A percentile compares a stretch with the other conserved stretches of the same genome.
Evolutionary conservation across 2,797 vertebrate genomes (phyloP).

Genomic region (Varecia variegata): DNA sequence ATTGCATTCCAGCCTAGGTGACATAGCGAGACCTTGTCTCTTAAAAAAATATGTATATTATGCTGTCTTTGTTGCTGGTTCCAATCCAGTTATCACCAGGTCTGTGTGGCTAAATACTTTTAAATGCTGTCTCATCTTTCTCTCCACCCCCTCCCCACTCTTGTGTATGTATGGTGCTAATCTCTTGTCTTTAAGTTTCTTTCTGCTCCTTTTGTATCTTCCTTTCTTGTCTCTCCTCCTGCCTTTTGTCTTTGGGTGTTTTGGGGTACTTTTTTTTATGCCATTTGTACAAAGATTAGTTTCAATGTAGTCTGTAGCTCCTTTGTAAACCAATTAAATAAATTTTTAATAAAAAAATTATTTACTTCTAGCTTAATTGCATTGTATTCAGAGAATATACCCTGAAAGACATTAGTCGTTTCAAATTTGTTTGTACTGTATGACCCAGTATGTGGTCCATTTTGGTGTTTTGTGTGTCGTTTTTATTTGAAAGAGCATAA

Average conservation of each 20-base stretch:
- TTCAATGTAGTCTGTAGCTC: constrained; percentile 84
- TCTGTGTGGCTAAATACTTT: constrained; percentile 67
- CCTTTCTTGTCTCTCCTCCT: constrained; percentile 49
- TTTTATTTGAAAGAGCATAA: not conserved
- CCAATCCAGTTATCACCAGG: constrained; percentile 62
- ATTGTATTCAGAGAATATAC: not conserved
- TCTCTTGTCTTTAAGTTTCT: constrained; percentile 55
- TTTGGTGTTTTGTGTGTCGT: not conserved
- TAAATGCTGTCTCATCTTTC: constrained; percentile 61
- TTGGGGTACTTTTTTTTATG: constrained; percentile 67
- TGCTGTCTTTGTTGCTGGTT: constrained; percentile 66
- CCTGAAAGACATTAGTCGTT: not conserved
- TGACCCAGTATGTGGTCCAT: not conserved
- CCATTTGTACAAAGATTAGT: constrained; percentile 85
- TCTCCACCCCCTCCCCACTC: not conserved
- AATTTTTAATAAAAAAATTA: not conserved
- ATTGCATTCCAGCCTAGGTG: too few relatives aligned
- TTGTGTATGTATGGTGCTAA: constrained; percentile 69
- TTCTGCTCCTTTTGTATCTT: constrained; percentile 68
- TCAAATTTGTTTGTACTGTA: not conserved
- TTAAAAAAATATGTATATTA: not conserved
- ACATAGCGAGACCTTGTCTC: too few relatives aligned
- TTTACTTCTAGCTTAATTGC: not conserved
- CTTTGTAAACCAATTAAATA: constrained; percentile 68
- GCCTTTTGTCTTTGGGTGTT: constrained; percentile 71